Base-by-base conservation (phyloP, 2,113 vertebrate genomes). In the Pachycephala philippinensis region DNA sequence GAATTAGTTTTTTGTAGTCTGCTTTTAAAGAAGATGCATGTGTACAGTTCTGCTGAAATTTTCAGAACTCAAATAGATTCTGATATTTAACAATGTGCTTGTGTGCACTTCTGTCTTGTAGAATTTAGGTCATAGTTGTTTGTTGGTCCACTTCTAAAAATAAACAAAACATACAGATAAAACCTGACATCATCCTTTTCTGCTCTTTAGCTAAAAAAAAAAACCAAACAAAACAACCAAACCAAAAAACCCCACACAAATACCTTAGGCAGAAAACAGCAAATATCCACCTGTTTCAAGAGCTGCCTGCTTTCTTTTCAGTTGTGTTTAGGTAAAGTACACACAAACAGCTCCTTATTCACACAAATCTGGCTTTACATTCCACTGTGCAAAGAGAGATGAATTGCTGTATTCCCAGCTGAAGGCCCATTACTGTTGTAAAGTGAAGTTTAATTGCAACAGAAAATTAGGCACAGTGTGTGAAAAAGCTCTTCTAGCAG, bases 111-210 rank as follows among this genome's bases (percentile, higher is more conserved):
- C 75, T 91, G 88, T 93, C 95, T 77, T 84, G 40, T n/a, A 93
- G 82, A 93, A 97, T 97, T 95, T 87, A 95, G 96, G 93, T 97
- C 91, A 95, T 49, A 24, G 57, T 42, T 96, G 76, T 91, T 92
- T 71, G 76, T 69, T 92, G 54, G 86, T 69, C 37, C 17, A 37
- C 16, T 68, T 94, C 90, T 96, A 96, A 95, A 96, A 96, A 92
- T 89, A 92, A 89, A 83, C 35, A 53, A 92, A 96, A 84, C 87
- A 23, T 15, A 77, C 42, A 54, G 84, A 71, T 95, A 93, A 96
- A 88, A 57, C 23, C 52, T 94, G 63, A 79, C 81, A 84, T 95
- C 52, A 86, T 84, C 53, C 27, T 89, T 87, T 83, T 85, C 44
- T 64, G 57, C 37, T 77, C 33, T 82, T 90, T 12, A 50, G 15